Evolutionary conservation across 2,888 invertebrate genomes (phyloP).

Genomic region (Schrankia costaestrigalis): DNA sequence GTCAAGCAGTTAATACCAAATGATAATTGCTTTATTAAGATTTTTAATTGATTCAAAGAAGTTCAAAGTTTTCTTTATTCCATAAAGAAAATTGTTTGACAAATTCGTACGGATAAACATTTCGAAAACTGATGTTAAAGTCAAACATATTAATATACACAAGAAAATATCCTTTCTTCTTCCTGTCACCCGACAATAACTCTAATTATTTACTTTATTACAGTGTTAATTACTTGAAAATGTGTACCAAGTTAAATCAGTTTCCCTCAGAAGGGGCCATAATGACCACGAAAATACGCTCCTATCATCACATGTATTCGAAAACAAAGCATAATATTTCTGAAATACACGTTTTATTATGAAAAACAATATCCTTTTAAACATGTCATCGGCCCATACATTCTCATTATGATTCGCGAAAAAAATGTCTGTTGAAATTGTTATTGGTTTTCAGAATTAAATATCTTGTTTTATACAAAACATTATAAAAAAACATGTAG

Average conservation of each 20-base stretch:
- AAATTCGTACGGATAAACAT: no score
- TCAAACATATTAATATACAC: background rate
- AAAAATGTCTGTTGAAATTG: no score
- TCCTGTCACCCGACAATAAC: background rate
- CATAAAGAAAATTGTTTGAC: no score
- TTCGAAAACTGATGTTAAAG: no score
- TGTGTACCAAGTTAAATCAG: constrained; percentile 3
- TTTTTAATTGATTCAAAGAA: no score
- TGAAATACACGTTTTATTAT: constrained; percentile 27
- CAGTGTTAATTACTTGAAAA: constrained; percentile 9
- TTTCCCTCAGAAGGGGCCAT: constrained; percentile 8
- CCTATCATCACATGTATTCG: constrained; percentile 2
- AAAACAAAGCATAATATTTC: constrained; percentile 13
- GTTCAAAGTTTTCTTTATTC: no score
- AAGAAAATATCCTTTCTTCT: background rate
- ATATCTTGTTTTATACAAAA: no score
- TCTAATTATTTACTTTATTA: constrained; percentile 10
- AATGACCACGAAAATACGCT: constrained; percentile 11
- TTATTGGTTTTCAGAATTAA: no score
- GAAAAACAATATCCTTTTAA: constrained; percentile 27
- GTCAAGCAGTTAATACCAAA: no score
- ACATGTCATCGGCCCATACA: constrained; percentile 25
- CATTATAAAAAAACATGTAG: constrained; percentile 8
- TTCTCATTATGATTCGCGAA: constrained; percentile 26
- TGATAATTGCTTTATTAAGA: no score